Evolutionary conservation across 2,888 invertebrate species (phyloP).

Genomic region (Allygus modestus): DNA sequence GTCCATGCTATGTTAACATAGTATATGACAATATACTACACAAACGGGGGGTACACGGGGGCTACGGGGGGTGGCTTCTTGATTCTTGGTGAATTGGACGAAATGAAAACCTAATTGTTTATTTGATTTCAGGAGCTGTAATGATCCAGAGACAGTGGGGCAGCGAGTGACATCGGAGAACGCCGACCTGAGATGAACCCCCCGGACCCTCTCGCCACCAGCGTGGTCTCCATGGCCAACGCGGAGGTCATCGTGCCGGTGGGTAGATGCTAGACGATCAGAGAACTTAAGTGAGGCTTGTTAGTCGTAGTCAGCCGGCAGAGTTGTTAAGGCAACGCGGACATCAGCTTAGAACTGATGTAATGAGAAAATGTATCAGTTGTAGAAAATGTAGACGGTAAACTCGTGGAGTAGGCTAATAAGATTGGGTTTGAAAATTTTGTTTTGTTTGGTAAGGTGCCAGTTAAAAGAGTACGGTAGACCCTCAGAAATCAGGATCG

Average conservation of each 20-base stretch:
- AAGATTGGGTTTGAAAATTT: no score
- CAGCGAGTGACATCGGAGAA: background rate
- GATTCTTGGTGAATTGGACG: no score
- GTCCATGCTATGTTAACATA: no score
- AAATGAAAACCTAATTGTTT: no score
- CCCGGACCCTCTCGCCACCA: background rate
- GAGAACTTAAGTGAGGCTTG: background rate
- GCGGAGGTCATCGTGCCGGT: conserved; percentile 39
- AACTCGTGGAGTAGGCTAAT: background rate
- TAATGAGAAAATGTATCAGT: background rate
- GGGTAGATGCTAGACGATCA: background rate
- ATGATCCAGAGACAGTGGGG: background rate
- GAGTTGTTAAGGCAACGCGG: background rate
- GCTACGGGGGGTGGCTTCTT: no score
- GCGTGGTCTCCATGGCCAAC: background rate
- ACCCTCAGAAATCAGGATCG: no score
- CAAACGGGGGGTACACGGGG: no score
- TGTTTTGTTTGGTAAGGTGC: no score
- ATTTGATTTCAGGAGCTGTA: background rate
- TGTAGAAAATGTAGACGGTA: background rate
- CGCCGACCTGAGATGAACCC: conserved; percentile 14
- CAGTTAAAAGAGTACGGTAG: no score
- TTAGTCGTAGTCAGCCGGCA: background rate
- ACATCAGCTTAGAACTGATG: background rate
- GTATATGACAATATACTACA: no score